phyloP scores from a whole-genome alignment of 2,113 vertebrate genomes.

The Talpa occidentalis region DNA sequence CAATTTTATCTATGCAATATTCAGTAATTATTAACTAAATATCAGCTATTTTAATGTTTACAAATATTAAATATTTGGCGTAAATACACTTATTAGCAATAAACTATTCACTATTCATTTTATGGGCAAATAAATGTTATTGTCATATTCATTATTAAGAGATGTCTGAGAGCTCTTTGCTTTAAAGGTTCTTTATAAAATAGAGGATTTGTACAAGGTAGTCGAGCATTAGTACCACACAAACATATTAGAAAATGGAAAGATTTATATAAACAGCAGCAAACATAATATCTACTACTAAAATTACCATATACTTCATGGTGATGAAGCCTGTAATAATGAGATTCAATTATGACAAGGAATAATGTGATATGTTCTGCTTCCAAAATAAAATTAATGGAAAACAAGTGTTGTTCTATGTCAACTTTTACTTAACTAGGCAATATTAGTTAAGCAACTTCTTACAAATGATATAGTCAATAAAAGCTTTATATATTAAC shows the following conservation, averaged over 20 bases:
- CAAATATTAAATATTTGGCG: not conserved
- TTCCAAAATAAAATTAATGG: not conserved
- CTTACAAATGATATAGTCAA: not conserved
- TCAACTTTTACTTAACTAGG: not conserved
- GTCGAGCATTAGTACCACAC: not conserved
- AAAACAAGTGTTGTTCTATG: not conserved
- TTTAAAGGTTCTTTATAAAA: not conserved
- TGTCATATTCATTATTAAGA: not conserved
- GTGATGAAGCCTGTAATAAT: not conserved
- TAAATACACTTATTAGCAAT: not conserved
- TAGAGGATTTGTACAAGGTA: not conserved
- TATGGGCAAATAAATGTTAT: not conserved
- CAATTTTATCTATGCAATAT: not conserved
- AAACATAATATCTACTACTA: not conserved
- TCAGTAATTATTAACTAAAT: constrained; percentile 11
- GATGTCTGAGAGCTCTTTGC: not conserved
- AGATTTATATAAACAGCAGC: not conserved
- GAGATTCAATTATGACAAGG: not conserved
- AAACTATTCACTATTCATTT: not conserved
- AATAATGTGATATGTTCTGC: not conserved
- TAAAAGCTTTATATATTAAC: not conserved
- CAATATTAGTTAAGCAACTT: not conserved
- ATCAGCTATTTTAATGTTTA: not conserved
- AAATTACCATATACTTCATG: not conserved
- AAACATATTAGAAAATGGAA: not conserved